Conservation (phyloP, 2,888 invertebrate species). For the Muschampia plurimacula region DNA sequence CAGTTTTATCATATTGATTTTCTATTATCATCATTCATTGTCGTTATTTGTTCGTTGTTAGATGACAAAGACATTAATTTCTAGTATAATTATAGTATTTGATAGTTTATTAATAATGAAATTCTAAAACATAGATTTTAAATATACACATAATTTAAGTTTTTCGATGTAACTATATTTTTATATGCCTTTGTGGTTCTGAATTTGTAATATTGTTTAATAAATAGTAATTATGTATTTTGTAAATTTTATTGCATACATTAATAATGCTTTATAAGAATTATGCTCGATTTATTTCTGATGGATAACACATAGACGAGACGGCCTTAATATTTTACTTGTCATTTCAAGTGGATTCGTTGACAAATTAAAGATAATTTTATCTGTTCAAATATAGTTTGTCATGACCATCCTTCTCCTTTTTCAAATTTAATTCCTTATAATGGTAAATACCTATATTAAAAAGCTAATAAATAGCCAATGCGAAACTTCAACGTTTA, state of each 20-base stretch:
- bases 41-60: slow-evolving; percentile 13
- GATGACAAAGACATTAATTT: slow-evolving; percentile 18
- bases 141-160: slow-evolving; percentile 9
- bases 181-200: slow-evolving; percentile 18
- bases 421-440: background rate
- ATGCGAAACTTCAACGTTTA: too few relatives aligned
- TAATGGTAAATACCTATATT: background rate
- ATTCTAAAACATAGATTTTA: slow-evolving; percentile 22
- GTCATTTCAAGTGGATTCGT: slow-evolving; percentile 9
- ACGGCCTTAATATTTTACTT: slow-evolving; percentile 4
- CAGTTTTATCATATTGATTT: background rate
- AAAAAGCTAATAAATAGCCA: too few relatives aligned
- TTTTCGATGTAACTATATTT: slow-evolving; percentile 30
- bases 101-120: slow-evolving; percentile 9
- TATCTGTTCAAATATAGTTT: slow-evolving; percentile 11
- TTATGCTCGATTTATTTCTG: background rate
- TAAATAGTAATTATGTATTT: slow-evolving; percentile 22
- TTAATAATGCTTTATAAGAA: slow-evolving; percentile 9
- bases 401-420: background rate
- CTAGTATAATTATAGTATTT: slow-evolving; percentile 6
- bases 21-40: background rate
- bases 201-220: slow-evolving; percentile 23
- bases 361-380: slow-evolving; percentile 14
- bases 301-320: slow-evolving; percentile 3
- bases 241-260: slow-evolving; percentile 28